Conservation (phyloP, 2,113 vertebrate genomes). For the Ageneiosus marmoratus region DNA sequence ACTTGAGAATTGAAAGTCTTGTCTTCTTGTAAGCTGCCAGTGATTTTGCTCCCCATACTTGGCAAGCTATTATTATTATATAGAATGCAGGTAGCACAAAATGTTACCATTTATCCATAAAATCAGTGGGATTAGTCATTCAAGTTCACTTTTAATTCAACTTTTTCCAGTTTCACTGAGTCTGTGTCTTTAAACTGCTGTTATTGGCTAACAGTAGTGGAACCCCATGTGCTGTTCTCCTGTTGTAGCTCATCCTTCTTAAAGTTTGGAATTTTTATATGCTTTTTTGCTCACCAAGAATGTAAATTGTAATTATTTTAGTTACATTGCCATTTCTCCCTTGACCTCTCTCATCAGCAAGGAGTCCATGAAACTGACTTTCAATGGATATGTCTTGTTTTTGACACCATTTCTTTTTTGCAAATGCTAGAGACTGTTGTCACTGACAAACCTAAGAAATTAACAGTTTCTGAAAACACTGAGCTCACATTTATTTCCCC, state of each 20-base stretch:
- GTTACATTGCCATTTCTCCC: not conserved
- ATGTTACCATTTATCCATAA: not conserved
- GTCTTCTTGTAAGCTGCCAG: not conserved
- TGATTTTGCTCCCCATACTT: not conserved
- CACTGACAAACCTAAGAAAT: no score
- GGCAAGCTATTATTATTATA: not conserved
- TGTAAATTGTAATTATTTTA: not conserved
- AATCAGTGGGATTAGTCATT: not conserved
- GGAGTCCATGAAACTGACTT: not conserved
- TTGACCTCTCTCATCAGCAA: not conserved
- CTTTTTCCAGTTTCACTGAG: not conserved
- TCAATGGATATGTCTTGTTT: not conserved
- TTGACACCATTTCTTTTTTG: not conserved
- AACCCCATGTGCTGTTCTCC: not conserved
- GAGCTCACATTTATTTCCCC: no score
- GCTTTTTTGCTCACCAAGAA: not conserved
- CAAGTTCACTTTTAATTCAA: not conserved
- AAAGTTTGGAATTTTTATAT: not conserved
- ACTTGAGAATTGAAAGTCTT: not conserved
- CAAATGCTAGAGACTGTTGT: not conserved
- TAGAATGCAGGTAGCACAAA: not conserved
- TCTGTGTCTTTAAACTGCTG: not conserved
- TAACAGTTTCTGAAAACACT: no score
- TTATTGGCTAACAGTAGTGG: not conserved
- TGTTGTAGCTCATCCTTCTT: not conserved